Conservation (phyloP, 2,888 invertebrate species). For the Thysanoteuthis rhombus region DNA sequence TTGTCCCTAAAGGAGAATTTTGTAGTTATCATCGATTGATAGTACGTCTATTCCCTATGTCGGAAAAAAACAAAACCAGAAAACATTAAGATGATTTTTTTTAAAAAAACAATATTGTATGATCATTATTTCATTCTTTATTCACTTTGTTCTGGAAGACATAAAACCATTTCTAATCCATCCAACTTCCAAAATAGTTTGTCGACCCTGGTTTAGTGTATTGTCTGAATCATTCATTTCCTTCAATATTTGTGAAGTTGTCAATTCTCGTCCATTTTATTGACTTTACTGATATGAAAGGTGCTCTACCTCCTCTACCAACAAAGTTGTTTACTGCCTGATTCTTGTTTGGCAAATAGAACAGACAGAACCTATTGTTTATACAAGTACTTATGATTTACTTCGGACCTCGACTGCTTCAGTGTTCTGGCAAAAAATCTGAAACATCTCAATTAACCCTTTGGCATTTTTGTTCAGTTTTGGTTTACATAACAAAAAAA, state of each 20-base stretch:
- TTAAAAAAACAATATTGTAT: too few species aligned
- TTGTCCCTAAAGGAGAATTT: too few species aligned
- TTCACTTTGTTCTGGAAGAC: too few species aligned
- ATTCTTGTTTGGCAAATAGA: background rate
- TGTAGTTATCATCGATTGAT: too few species aligned
- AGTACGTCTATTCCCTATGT: too few species aligned
- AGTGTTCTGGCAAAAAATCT: background rate
- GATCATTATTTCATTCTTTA: too few species aligned
- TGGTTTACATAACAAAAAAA: background rate
- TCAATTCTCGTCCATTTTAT: background rate
- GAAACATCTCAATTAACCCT: background rate
- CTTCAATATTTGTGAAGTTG: background rate
- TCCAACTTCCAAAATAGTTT: too few species aligned
- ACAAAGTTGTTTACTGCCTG: background rate
- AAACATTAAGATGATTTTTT: too few species aligned
- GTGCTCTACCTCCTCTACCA: background rate
- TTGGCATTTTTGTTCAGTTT: background rate
- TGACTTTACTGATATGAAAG: background rate
- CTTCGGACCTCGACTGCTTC: background rate
- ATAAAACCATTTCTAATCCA: too few species aligned
- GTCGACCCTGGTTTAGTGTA: too few species aligned
- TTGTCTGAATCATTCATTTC: background rate
- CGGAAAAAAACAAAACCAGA: too few species aligned
- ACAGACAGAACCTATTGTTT: constrained; percentile 1
- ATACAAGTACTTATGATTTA: background rate